Conservation (phyloP, 2,113 vertebrate genomes). For the Eurystomus gularis region DNA sequence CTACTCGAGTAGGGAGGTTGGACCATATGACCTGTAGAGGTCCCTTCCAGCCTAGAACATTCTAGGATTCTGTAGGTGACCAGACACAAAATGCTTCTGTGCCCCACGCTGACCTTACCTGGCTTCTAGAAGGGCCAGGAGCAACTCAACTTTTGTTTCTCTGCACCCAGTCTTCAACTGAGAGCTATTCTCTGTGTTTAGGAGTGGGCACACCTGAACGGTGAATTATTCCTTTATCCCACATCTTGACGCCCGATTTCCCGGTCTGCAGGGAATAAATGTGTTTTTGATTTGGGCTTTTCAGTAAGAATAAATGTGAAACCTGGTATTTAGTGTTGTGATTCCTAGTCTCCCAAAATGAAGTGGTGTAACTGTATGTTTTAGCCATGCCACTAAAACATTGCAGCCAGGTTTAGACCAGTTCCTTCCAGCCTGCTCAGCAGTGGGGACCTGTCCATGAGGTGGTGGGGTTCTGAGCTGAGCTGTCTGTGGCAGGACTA, state of each 20-base stretch:
- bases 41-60: too few species aligned
- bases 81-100: neutral
- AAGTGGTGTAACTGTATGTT: neutral
- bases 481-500: neutral
- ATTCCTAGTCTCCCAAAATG: neutral
- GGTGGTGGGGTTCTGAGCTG: too few species aligned
- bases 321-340: fast-evolving
- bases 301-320: neutral
- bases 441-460: neutral
- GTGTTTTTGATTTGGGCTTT: neutral
- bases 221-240: neutral
- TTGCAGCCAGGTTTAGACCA: neutral
- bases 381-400: neutral
- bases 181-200: neutral
- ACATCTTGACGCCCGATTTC: neutral
- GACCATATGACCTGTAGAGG: too few species aligned
- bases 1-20: too few species aligned
- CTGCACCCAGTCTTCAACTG: neutral
- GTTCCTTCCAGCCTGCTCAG: too few species aligned
- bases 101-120: neutral
- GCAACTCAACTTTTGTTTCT: neutral
- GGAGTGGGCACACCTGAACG: neutral
- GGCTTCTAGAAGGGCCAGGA: neutral
- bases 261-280: neutral
- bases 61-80: fast-evolving